These are phyloP conservation scores for Xenotilapia leptura DNA, from an alignment of 2,113 vertebrate species.

Conservation along the genomic window DNA sequence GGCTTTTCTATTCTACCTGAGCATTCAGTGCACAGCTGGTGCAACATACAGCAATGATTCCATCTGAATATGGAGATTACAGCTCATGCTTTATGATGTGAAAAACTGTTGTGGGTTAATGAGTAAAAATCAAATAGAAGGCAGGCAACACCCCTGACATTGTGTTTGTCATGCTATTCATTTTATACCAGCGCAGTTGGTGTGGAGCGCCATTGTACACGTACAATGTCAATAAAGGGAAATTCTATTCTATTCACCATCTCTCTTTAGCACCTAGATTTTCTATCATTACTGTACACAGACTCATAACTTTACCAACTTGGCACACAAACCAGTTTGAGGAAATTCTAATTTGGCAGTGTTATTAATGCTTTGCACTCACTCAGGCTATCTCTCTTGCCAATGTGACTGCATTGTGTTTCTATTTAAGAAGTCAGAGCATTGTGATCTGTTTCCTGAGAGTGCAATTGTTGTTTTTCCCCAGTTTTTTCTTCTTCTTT, in stretches of 20 bases:
- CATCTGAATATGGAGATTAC: background rate
- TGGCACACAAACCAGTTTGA: background rate
- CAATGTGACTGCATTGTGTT: background rate
- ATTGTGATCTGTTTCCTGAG: constrained; percentile 20
- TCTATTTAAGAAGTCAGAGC: constrained; percentile 21
- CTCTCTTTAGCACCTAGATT: background rate
- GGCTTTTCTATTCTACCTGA: background rate
- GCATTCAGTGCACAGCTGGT: background rate
- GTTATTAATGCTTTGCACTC: constrained; percentile 19
- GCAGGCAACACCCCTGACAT: background rate
- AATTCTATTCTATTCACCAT: background rate
- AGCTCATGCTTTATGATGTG: background rate
- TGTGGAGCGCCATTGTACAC: background rate
- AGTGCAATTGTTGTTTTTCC: constrained; percentile 14
- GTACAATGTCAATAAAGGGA: background rate
- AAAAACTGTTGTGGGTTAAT: background rate
- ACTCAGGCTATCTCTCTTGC: constrained; percentile 3
- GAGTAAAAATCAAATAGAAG: background rate
- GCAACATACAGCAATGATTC: background rate
- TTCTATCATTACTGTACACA: background rate
- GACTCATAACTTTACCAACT: background rate
- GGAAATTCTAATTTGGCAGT: constrained; percentile 2
- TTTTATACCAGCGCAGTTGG: background rate
- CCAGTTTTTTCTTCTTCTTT: background rate
- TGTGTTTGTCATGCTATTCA: background rate